phyloP scores from a whole-genome alignment of 2,113 vertebrate species.

The Mixornis gularis region DNA sequence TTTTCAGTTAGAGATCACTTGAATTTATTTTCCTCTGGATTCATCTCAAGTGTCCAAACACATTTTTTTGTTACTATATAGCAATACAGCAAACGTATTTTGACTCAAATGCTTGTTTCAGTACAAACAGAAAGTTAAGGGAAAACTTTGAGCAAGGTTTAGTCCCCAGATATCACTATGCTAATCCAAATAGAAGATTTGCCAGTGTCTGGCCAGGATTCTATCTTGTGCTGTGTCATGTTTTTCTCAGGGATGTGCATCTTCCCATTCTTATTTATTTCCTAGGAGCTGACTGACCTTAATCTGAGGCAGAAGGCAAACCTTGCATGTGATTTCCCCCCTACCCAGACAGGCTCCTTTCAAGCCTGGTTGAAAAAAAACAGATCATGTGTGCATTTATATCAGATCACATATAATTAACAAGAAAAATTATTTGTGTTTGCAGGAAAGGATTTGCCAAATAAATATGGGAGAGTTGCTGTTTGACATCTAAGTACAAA shows the following conservation, averaged over 20 bases:
- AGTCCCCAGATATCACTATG: background rate
- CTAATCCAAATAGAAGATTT: background rate
- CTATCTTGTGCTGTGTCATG: background rate
- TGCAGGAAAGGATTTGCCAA: background rate
- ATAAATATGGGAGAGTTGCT: background rate
- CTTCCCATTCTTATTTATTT: background rate
- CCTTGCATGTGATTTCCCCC: background rate
- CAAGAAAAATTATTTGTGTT: background rate
- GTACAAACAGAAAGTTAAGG: background rate
- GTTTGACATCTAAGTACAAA: background rate
- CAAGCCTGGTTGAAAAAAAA: background rate
- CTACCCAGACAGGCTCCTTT: background rate
- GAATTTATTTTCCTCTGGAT: background rate
- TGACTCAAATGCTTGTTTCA: background rate
- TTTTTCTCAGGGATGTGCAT: background rate
- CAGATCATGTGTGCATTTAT: background rate
- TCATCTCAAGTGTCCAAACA: background rate
- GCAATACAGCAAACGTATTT: background rate
- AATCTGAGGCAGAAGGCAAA: background rate
- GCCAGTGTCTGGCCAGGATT: background rate
- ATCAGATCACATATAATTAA: background rate
- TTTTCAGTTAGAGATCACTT: constrained; percentile 47
- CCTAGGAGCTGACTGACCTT: background rate
- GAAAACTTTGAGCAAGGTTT: background rate
- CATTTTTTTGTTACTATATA: background rate